Base-by-base conservation (phyloP, 2,113 vertebrate genomes). In the Albula glossodonta region DNA sequence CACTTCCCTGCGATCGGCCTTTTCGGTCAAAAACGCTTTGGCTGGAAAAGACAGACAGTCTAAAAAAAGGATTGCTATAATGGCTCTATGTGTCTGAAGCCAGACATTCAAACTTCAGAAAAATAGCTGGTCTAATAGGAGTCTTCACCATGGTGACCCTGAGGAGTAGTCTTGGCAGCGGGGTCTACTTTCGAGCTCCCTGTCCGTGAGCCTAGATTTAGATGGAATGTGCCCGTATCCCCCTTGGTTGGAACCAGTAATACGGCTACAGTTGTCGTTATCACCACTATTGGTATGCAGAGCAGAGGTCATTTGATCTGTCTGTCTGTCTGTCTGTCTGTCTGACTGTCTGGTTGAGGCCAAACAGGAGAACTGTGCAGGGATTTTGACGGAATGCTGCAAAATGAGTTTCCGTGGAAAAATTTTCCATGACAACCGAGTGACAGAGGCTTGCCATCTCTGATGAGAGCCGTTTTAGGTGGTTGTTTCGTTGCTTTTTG, bases 21-120 rank as follows among this genome's bases (percentile, higher is more conserved):
- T 51, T 80, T 84, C 85, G 66, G 81, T 83, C 91, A 88, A 89
- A 63, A 86, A 48, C 63, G 81, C 51, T 87, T 89, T 87, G 92
- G 66, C 90, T 92, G 85, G 86, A 90, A 93, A 94, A 96, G 93
- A 91, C 92, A 93, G 90, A 93, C 93, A 90, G 90, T 94, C 88
- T 92, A 94, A 96, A 94, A 89, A 90, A 15, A 87, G 92, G 88
- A 87, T 91, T 94, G 93, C 85, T 93, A 95, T 96, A 94, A 94
- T 91, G 91, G 91, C 89, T 91, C 89, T 86, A 86, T 87, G 90
- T 15, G 87, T 91, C 93, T 93, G 93, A 91, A 94, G 92, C 87
- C 91, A 95, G 93, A 95, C 93, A 94, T 90, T 91, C 91, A 92
- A 92, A 94, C 90, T 90, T 90, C 88, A 80, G 84, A 87, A 92